Conservation (phyloP, 2,797 vertebrate species). For the Lophius americanus region DNA sequence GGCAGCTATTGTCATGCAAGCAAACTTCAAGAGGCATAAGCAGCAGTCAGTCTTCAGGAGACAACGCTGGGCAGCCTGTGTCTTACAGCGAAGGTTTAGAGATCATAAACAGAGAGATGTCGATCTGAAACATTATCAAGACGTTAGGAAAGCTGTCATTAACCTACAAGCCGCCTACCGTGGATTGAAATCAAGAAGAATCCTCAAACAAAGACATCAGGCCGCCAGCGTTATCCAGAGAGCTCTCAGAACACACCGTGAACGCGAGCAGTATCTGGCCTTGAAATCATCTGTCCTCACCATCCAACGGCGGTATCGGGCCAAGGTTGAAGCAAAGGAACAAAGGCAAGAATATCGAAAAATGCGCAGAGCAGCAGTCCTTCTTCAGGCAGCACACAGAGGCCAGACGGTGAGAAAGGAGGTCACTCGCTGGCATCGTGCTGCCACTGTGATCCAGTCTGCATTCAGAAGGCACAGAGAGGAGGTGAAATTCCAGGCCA, state of each 20-base stretch:
- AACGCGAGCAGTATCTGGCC: constrained; percentile 1
- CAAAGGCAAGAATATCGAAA: constrained; percentile 6
- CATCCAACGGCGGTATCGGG: constrained; percentile 41
- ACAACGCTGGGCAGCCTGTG: constrained; percentile 33
- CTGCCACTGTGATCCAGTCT: constrained; percentile 48
- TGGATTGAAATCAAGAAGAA: constrained; percentile 38
- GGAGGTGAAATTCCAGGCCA: constrained; percentile 24
- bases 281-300: constrained; percentile 10
- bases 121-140: no score
- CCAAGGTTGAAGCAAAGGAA: constrained; percentile 19
- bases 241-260: constrained; percentile 19
- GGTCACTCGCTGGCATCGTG: constrained; percentile 18
- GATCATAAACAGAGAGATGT: no score
- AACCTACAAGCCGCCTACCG: constrained; percentile 67
- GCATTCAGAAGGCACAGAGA: constrained; percentile 30
- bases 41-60: constrained; percentile 34
- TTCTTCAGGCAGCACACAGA: constrained; percentile 37
- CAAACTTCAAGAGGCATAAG: constrained; percentile 32
- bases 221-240: constrained; percentile 58
- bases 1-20: constrained; percentile 55
- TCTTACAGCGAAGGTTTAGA: constrained; percentile 54
- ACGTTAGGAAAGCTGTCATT: constrained; percentile 62
- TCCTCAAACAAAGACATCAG: constrained; percentile 11
- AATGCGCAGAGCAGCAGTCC: background rate
- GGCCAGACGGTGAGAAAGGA: constrained; percentile 29